Conservation (phyloP, 1,140 invertebrate species). For the Chymomyza costata region DNA sequence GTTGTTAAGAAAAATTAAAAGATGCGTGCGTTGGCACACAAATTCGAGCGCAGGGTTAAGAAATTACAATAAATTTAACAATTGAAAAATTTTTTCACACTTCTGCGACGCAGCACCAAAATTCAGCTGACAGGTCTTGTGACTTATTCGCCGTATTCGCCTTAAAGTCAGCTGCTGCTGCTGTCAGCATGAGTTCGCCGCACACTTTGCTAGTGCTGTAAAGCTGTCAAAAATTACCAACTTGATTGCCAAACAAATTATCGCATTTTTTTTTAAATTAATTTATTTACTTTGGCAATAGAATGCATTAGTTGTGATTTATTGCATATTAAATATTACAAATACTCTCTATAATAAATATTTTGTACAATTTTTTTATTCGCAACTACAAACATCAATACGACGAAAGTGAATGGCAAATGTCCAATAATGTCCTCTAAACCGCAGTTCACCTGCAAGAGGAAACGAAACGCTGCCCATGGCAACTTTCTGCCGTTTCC, state of each 20-base stretch:
- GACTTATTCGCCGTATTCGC: conserved; percentile 57
- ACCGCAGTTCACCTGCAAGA: conserved; percentile 54
- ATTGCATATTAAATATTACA: too few relatives aligned
- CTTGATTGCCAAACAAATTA: too few relatives aligned
- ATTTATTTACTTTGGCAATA: too few relatives aligned
- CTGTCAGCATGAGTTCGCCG: neutral
- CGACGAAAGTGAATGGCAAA: too few relatives aligned
- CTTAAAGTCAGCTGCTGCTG: conserved; percentile 16
- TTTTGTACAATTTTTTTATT: too few relatives aligned
- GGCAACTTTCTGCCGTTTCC: conserved; percentile 26
- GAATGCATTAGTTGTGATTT: too few relatives aligned
- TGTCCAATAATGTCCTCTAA: neutral
- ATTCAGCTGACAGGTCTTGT: conserved; percentile 75
- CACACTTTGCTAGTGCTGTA: neutral
- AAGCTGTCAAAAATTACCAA: neutral
- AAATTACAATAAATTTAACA: conserved; percentile 54
- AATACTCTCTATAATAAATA: too few relatives aligned
- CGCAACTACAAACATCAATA: too few relatives aligned
- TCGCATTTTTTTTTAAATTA: too few relatives aligned
- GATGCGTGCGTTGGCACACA: conserved; percentile 41
- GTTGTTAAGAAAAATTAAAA: conserved; percentile 34
- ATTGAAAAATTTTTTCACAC: conserved; percentile 64
- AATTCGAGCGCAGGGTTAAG: conserved; percentile 46
- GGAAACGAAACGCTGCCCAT: conserved; percentile 25
- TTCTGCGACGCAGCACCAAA: conserved; percentile 64